Evolutionary conservation across 1,140 invertebrate species (phyloP).

Genomic region (Lasaia peninsularis): DNA sequence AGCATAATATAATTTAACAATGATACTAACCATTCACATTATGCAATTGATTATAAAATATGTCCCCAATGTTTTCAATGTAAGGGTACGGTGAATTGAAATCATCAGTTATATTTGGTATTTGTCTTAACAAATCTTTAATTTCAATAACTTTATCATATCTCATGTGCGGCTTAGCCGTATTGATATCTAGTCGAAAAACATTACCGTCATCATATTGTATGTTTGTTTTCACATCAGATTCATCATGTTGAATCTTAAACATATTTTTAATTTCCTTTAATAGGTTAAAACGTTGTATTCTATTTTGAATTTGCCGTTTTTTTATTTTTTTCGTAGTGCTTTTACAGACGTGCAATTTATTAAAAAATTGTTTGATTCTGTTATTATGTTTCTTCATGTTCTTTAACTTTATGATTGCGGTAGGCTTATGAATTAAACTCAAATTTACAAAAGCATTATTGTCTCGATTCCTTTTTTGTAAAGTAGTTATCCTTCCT

Average conservation of each 20-base stretch:
- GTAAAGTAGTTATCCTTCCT: neutral
- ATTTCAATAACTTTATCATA: constrained; percentile 26
- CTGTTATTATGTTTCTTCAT: constrained; percentile 32
- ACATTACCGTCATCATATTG: neutral
- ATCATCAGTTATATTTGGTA: constrained; percentile 39
- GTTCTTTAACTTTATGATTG: constrained; percentile 35
- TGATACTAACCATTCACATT: neutral
- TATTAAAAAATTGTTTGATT: constrained; percentile 35
- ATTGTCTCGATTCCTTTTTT: constrained; percentile 24
- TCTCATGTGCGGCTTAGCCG: constrained; percentile 16
- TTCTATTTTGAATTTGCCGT: constrained; percentile 23
- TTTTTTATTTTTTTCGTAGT: constrained; percentile 28
- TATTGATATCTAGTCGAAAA: neutral
- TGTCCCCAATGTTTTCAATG: neutral
- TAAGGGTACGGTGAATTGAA: constrained; percentile 1
- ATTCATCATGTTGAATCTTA: constrained; percentile 9
- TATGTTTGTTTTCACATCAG: neutral
- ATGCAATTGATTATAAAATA: neutral
- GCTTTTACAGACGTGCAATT: constrained; percentile 28
- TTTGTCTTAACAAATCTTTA: constrained; percentile 34
- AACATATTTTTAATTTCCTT: constrained; percentile 45
- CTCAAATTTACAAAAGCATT: constrained; percentile 35
- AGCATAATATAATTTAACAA: neutral
- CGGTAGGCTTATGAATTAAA: constrained; percentile 37
- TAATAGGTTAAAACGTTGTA: constrained; percentile 41